Evolutionary conservation across 2,888 invertebrate species (phyloP), one percentile per base, ranked within the genome.

Genomic region (Schizaphis graminum): DNA sequence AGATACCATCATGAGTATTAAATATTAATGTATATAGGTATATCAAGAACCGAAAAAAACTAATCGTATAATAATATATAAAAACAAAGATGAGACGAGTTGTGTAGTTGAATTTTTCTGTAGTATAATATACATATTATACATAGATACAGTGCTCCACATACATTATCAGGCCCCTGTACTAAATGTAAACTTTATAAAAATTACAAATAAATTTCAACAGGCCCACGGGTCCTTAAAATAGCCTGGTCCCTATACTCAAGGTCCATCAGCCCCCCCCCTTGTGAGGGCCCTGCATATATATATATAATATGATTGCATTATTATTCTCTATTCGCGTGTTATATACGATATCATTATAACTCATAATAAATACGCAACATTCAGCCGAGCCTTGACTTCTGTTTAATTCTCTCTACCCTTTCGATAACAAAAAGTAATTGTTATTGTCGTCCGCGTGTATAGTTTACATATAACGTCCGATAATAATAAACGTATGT

Each of bases 341-440:
- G 16, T 35, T 47, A 47, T 47, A 44, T 28, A n/a, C 57, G 3
- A 35, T 44, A 57, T 47, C 28, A 53, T 53, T 53, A 21, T 53
- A 53, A 53, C 53, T 53, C 53, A 21, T 28, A 1, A 41, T 56
- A 44, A 35, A 16, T 57, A 89, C 16, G 24, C 89, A n/a, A 28
- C 3, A 84, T 91, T n/a, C 61, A 61, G 61, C 87, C 47, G 61
- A 77, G n/a, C 86, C 92, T 86, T 86, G 92, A 92, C 92, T 92
- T 86, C 87, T 87, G 47, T 86, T 91, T 86, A 86, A 86, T 86
- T 47, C n/a, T 56, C 44, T n/a, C 13, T 85, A n/a, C 67, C 53
- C 13, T 53, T 35, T 89, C 24, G 85, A 85, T 85, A 85, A 87
- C 49, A 47, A 28, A 49, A 44, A 53, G 53, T 21, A 77, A 77